phyloP scores from a whole-genome alignment of 1,140 invertebrate species.

The Thaumatotibia leucotreta region DNA sequence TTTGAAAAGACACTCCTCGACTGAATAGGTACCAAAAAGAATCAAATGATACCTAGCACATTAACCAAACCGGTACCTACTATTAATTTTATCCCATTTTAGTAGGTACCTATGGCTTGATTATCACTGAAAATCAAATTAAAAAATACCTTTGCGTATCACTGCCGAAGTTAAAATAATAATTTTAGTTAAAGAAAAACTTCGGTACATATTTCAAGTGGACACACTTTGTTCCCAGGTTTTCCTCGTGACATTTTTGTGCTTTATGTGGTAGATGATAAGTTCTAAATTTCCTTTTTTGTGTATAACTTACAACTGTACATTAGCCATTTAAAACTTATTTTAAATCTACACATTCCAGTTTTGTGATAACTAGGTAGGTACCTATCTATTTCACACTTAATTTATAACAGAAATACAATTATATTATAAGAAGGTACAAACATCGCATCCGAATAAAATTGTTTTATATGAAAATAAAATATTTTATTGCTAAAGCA shows the following conservation, averaged over 20 bases:
- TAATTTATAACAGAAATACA: conserved; percentile 19
- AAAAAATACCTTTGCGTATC: no score
- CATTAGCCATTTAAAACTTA: not conserved
- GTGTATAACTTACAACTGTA: not conserved
- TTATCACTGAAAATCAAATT: no score
- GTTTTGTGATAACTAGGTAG: conserved; percentile 46
- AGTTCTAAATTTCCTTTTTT: conserved; percentile 12
- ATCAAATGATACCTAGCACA: no score
- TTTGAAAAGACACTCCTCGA: no score
- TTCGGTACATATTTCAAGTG: not conserved
- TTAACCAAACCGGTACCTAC: no score
- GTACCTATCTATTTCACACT: conserved; percentile 6
- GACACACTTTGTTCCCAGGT: not conserved
- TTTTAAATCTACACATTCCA: conserved; percentile 31
- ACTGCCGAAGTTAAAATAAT: no score
- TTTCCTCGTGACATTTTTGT: not conserved
- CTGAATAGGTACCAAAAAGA: no score
- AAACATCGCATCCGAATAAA: conserved; percentile 37
- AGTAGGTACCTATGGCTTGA: no score
- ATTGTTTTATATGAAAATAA: conserved; percentile 60
- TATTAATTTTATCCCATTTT: no score
- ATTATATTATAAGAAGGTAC: conserved; percentile 38
- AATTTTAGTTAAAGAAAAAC: no score
- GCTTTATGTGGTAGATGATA: conserved; percentile 22
- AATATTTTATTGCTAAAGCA: conserved; percentile 63